phyloP scores from a whole-genome alignment of 2,797 vertebrate genomes.

The Channa striata region DNA sequence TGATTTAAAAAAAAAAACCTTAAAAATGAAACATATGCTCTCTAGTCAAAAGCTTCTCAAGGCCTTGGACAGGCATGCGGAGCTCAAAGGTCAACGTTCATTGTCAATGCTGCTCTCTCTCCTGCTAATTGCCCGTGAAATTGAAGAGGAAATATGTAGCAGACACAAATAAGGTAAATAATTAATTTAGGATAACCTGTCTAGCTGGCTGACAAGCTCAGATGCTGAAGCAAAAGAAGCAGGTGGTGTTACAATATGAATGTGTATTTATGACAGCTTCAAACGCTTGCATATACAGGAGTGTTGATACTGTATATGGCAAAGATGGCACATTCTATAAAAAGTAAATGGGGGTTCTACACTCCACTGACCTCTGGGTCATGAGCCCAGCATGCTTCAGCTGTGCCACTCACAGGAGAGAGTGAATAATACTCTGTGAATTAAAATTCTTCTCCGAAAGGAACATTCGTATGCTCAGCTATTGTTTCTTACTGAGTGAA shows the following conservation, averaged over 20 bases:
- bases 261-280: too few species aligned
- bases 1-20: too few species aligned
- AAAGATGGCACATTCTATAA: neutral
- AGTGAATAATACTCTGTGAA: accelerated
- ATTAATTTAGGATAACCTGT: slow-evolving; percentile 36
- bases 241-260: neutral
- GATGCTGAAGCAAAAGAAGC: too few species aligned
- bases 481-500: slow-evolving; percentile 41
- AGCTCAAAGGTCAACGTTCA: slow-evolving; percentile 47
- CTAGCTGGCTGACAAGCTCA: neutral
- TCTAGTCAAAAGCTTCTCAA: neutral
- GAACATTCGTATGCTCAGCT: slow-evolving; percentile 12
- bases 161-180: slow-evolving; percentile 61
- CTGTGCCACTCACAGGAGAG: slow-evolving; percentile 67
- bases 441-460: slow-evolving; percentile 28
- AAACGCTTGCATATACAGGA: neutral
- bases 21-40: too few species aligned
- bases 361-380: slow-evolving; percentile 82
- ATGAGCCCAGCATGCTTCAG: slow-evolving; percentile 82
- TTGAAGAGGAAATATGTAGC: slow-evolving; percentile 23
- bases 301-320: too few species aligned
- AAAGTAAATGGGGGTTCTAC: slow-evolving; percentile 79
- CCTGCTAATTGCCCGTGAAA: slow-evolving; percentile 51
- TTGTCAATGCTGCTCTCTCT: neutral
- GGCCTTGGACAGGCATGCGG: neutral